Evolutionary conservation across 2,113 vertebrate species (phyloP), one percentile per base, ranked within the genome.

Genomic region (Lamprotornis superbus): DNA sequence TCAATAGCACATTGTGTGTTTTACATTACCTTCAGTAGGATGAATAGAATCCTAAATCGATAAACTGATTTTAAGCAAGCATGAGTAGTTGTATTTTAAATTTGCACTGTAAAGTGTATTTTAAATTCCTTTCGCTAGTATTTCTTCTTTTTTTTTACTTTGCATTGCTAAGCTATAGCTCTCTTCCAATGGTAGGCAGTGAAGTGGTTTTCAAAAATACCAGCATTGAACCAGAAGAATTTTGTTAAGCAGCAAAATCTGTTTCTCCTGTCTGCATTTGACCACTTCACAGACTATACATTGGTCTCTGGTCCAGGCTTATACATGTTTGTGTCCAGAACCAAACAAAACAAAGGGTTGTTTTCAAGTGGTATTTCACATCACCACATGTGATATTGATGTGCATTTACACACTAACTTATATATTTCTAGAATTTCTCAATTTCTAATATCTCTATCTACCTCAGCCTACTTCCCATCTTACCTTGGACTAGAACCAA

Each of bases 351-450:
- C 4, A 76, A 87, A 50, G 9, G 0, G 3, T 15, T 35, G 4
- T 11, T 67, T 87, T 56, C 8, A 70, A 75, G 25, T 44, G 11
- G 35, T 78, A 27, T 49, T 61, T 76, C 13, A 27, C 78, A 33
- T 50, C 8, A 37, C 33, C 64, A 5, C n/a, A 25, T 2, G 0
- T 39, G 33, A 25, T 74, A n/a, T 15, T 3, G 3, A 47, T 55
- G 15, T 22, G 7, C 79, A 22, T n/a, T 23, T 47, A 16, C 15
- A 47, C 18, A 44, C 3, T 13, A 37, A 42, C 44, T 17, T 15
- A 11, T 65, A 10, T 52, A 21, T 35, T 40, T 83, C 83, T 37
- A 7, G 40, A 80, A 57, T 67, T 6, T 61, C 8, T 37, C 35
- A 0, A 1, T 61, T 69, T 85, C 30, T 56, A 47, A 6, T 70